Conservation (phyloP, 2,888 invertebrate genomes). For the Physocephala rufipes region DNA sequence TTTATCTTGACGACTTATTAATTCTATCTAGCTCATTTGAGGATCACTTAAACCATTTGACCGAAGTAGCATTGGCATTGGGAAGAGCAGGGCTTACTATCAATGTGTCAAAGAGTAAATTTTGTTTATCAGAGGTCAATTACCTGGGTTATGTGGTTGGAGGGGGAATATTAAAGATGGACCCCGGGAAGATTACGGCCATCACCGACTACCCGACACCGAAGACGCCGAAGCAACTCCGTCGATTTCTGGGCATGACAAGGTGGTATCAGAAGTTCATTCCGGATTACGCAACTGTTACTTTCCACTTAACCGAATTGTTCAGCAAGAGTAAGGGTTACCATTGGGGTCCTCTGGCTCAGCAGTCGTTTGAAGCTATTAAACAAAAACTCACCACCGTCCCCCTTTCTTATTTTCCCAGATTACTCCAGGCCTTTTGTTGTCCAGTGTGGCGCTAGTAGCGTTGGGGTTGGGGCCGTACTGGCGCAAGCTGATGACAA, state of each 20-base stretch:
- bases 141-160: conserved; percentile 36
- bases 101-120: conserved; percentile 3
- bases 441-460: conserved; percentile 37
- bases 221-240: background rate
- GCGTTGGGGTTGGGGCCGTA: conserved; percentile 35
- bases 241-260: background rate
- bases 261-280: conserved; percentile 16
- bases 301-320: conserved; percentile 20
- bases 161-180: conserved; percentile 25
- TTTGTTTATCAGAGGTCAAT: conserved; percentile 9
- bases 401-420: conserved; percentile 31
- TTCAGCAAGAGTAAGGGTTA: conserved; percentile 5
- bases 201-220: conserved; percentile 10
- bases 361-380: conserved; percentile 24
- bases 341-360: conserved; percentile 7
- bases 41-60: background rate
- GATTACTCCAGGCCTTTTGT: conserved; percentile 37
- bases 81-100: conserved; percentile 10
- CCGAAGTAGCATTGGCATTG: background rate
- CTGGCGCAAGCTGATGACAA: conserved; percentile 33
- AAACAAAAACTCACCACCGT: conserved; percentile 32
- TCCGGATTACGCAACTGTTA: background rate
- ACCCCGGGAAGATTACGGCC: conserved; percentile 25
- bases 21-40: conserved; percentile 11
- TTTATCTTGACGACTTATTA: conserved; percentile 20